Evolutionary conservation across 2,797 vertebrate genomes (phyloP), one percentile per base, ranked within the genome.

Genomic region (Tauraco hartlaubi): DNA sequence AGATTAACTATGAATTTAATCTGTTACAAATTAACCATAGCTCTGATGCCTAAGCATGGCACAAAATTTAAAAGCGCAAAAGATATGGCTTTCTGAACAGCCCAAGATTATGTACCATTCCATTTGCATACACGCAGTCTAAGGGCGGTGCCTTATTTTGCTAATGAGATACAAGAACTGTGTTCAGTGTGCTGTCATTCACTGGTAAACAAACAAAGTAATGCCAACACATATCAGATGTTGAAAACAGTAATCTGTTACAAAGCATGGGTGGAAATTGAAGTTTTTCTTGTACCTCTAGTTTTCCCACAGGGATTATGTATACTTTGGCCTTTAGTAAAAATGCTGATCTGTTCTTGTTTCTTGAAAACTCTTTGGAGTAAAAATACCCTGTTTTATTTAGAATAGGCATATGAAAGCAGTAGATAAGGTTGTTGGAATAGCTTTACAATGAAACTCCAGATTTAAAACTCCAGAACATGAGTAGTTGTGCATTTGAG

Each of bases 311-410:
- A 51, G 23, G 9, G 49, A 56, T 90, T 75, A 58, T 6, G 3
- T 62, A 28, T 78, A 19, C 4, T 49, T 75, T 78, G 37, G 22
- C 37, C 46, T 71, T 73, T 67, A 28, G 4, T 61, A 41, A 75
- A 75, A 35, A 68, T 22, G 15, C 4, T 78, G 56, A 81, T 71
- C 54, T 61, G 5, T 39, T 92, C 37, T 26, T 54, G 11, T 64
- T 94, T 84, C 80, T 61, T 86, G 68, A 84, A 92, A 90, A 72
- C 51, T 72, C 33, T 72, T 75, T 75, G 54, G 21, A 88, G 71
- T 71, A 85, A 79, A 96, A 93, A 83, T 44, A 10, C 28, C 29
- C 41, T 20, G 17, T 63, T 71, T 10, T 37, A 41, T 58, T 86
- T 86, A 67, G 43, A 64, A 64, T 52, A 80, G 72, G 15, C 25